Percentiles rank a stretch among this genome's conserved stretches.
Conservation (phyloP, 2,888 invertebrate species). For the Punctoribates punctum region DNA sequence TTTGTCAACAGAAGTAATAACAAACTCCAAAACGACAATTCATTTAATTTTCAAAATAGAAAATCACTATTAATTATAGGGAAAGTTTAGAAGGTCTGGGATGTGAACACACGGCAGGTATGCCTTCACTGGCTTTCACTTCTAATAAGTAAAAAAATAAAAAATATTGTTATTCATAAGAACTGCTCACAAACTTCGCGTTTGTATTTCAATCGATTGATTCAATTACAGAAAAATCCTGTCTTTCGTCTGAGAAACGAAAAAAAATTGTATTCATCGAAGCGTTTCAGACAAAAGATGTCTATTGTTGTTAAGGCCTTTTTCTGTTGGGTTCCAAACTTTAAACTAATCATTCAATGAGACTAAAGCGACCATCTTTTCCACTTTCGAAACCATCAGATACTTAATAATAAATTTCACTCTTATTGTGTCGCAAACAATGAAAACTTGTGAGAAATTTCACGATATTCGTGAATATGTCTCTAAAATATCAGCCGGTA, state of each 20-base stretch:
- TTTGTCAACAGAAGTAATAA: background rate
- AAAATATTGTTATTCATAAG: background rate
- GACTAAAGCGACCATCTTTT: too few species aligned
- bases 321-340: background rate
- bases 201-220: background rate
- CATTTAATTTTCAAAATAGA: background rate
- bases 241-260: constrained; percentile 5
- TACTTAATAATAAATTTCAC: too few species aligned
- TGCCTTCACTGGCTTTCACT: background rate
- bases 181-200: background rate
- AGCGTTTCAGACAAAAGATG: constrained; percentile 1
- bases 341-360: too few species aligned
- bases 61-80: background rate
- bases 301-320: background rate
- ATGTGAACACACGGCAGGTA: background rate
- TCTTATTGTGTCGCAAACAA: too few species aligned
- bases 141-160: background rate
- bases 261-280: background rate
- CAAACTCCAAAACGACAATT: background rate
- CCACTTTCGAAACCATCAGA: too few species aligned
- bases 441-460: too few species aligned
- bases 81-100: background rate
- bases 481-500: too few species aligned
- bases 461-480: too few species aligned
- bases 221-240: constrained; percentile 11